Conservation (phyloP, 2,113 vertebrate genomes). For the Chamaetylas fuelleborni region DNA sequence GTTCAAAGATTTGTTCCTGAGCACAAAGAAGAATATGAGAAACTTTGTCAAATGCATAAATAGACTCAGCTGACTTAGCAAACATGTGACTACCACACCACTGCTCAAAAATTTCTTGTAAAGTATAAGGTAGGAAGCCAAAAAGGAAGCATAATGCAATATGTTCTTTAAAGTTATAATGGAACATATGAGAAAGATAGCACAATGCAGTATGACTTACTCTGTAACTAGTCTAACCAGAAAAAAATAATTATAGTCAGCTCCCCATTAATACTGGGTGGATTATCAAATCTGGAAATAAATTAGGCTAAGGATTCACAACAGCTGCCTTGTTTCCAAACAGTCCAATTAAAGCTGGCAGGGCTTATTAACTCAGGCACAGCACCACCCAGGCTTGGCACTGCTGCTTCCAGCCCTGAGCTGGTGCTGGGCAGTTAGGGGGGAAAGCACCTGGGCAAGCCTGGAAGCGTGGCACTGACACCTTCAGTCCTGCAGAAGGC, state of each 20-base stretch:
- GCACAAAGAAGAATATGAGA: background rate
- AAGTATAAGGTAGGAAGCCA: slow-evolving; percentile 45
- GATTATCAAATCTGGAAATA: slow-evolving; percentile 65
- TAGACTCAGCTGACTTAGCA: slow-evolving; percentile 36
- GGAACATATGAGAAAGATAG: slow-evolving; percentile 26
- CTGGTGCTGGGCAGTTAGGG: background rate
- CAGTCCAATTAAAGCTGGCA: slow-evolving; percentile 29
- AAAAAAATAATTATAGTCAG: slow-evolving; percentile 51
- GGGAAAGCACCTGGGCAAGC: background rate
- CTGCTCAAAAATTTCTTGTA: slow-evolving; percentile 32
- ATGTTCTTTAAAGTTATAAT: slow-evolving; percentile 22
- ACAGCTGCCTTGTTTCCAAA: slow-evolving; percentile 50
- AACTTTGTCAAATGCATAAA: slow-evolving; percentile 22
- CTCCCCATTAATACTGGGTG: slow-evolving; percentile 41
- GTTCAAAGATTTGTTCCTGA: background rate
- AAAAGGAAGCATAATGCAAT: slow-evolving; percentile 51
- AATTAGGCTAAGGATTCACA: slow-evolving; percentile 29
- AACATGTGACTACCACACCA: slow-evolving; percentile 24
- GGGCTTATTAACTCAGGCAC: background rate
- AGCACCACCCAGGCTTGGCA: background rate
- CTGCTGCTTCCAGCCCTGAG: background rate
- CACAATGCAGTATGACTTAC: slow-evolving; percentile 16
- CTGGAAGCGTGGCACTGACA: background rate
- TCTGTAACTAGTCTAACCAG: slow-evolving; percentile 40
- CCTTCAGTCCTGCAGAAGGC: background rate